phyloP scores from a whole-genome alignment of 2,888 invertebrate genomes.

The Dyspetes luteomarginatus region DNA sequence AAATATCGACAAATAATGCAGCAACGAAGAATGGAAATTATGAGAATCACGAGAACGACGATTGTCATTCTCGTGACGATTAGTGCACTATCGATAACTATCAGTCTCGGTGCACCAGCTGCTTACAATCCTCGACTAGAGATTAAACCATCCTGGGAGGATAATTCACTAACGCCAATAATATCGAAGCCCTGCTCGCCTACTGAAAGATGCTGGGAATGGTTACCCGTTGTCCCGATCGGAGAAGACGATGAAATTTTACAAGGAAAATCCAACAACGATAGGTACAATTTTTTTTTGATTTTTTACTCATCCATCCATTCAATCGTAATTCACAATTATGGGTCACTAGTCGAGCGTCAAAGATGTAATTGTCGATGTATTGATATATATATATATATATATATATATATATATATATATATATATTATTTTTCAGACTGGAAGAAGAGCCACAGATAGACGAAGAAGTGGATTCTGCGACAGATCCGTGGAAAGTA shows the following conservation, averaged over 20 bases:
- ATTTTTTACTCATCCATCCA: background rate
- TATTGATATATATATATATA: background rate
- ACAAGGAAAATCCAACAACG: conserved; percentile 56
- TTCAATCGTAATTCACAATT: too few species aligned
- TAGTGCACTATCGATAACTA: conserved; percentile 38
- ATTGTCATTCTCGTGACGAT: conserved; percentile 43
- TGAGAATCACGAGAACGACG: conserved; percentile 24
- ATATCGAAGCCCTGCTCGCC: conserved; percentile 70
- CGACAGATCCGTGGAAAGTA: conserved; percentile 39
- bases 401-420: too few species aligned
- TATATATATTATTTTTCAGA: too few species aligned
- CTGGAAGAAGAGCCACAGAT: conserved; percentile 28
- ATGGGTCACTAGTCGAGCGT: too few species aligned
- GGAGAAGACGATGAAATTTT: conserved; percentile 52
- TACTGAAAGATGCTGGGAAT: conserved; percentile 73
- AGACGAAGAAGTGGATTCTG: conserved; percentile 40
- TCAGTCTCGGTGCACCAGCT: conserved; percentile 36
- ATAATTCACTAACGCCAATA: conserved; percentile 60
- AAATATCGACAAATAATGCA: conserved; percentile 32
- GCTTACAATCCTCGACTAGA: conserved; percentile 59
- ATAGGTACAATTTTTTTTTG: conserved; percentile 27
- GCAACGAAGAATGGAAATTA: conserved; percentile 39
- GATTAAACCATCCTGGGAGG: conserved; percentile 56
- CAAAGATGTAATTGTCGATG: too few species aligned
- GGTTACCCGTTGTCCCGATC: conserved; percentile 67